Evolutionary conservation across 1,140 invertebrate species (phyloP).

Genomic region (Coboldia fuscipes): DNA sequence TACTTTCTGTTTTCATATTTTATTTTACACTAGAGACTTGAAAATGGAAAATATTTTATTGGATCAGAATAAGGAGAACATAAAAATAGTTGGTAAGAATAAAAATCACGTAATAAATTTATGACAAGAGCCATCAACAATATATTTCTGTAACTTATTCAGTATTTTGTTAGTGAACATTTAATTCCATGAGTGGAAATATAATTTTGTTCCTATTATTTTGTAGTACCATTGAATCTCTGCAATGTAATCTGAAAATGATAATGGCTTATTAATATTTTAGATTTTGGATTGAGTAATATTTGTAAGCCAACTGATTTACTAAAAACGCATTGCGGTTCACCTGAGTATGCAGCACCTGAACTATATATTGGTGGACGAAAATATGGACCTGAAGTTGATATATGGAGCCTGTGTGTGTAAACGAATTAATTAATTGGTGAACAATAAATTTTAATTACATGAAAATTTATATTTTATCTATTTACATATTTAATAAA

Average conservation of each 20-base stretch:
- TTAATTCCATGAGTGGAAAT: no score
- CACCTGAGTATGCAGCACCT: slow-evolving; percentile 52
- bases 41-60: slow-evolving; percentile 61
- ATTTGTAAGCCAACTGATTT: slow-evolving; percentile 27
- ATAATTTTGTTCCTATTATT: no score
- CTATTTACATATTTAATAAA: no score
- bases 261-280: no score
- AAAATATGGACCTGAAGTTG: slow-evolving; percentile 48
- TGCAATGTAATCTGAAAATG: neutral
- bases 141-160: no score
- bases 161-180: no score
- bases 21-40: slow-evolving; percentile 33
- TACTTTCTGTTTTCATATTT: no score
- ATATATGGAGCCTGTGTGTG: slow-evolving; percentile 50
- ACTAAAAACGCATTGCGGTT: slow-evolving; percentile 48
- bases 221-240: slow-evolving; percentile 2
- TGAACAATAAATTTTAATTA: neutral
- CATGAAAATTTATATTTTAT: neutral
- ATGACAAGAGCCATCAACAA: no score
- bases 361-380: slow-evolving; percentile 39
- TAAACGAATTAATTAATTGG: neutral
- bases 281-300: slow-evolving; percentile 54
- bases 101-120: no score
- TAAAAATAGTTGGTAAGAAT: slow-evolving; percentile 50
- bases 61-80: slow-evolving; percentile 34